These are phyloP conservation scores for Taurulus bubalis DNA, from an alignment of 2,113 vertebrate genomes.

Conservation along the genomic window DNA sequence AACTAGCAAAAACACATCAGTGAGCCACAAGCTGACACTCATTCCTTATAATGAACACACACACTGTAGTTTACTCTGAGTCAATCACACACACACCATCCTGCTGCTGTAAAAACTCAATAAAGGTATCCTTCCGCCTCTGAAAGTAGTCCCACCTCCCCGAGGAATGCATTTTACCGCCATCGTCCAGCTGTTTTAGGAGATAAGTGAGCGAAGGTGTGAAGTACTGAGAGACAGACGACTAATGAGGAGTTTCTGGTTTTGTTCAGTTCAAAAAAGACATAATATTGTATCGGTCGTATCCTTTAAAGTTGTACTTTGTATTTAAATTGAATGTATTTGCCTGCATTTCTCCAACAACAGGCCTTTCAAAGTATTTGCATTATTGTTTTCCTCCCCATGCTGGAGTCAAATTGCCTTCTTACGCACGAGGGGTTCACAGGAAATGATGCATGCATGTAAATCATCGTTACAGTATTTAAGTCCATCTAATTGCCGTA, in stretches of 20 bases:
- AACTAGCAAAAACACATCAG: conserved; percentile 2
- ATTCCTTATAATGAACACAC: neutral
- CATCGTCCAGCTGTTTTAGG: neutral
- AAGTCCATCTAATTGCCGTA: neutral
- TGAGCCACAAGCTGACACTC: neutral
- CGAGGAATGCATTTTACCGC: neutral
- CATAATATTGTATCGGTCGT: neutral
- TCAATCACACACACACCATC: neutral
- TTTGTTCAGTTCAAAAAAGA: neutral
- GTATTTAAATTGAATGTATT: neutral
- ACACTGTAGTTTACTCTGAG: neutral
- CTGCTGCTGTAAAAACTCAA: neutral
- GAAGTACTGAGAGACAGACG: no score
- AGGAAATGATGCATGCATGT: neutral
- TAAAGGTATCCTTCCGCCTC: neutral
- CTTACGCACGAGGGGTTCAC: neutral
- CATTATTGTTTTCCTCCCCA: neutral
- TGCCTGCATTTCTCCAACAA: neutral
- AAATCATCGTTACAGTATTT: neutral
- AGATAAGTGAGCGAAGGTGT: neutral
- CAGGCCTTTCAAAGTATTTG: neutral
- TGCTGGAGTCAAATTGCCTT: neutral
- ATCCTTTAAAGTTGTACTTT: neutral
- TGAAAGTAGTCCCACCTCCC: neutral
- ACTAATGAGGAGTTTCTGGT: neutral